A percentile compares a stretch with the other conserved stretches of the same genome.
Evolutionary conservation across 2,888 invertebrate species (phyloP).

Genomic region (Tholera decimalis): DNA sequence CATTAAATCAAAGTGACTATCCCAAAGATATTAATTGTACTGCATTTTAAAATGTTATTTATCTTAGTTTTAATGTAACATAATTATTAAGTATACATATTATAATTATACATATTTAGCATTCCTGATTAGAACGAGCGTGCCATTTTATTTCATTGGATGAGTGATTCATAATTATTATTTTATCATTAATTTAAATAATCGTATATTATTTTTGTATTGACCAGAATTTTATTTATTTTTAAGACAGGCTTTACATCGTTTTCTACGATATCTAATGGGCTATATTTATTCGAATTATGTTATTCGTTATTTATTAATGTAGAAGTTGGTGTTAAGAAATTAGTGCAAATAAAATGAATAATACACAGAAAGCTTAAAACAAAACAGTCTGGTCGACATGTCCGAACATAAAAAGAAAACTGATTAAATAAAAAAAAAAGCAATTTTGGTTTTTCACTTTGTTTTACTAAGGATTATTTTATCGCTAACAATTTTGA

Average conservation of each 20-base stretch:
- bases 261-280: constrained; percentile 13
- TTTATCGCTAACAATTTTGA: too few relatives aligned
- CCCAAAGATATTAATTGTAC: constrained; percentile 81
- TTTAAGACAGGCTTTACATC: neutral
- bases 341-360: too few relatives aligned
- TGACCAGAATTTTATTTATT: constrained; percentile 25
- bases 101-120: constrained; percentile 31
- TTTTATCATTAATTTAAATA: constrained; percentile 13
- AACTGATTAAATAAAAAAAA: too few relatives aligned
- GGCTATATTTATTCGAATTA: constrained; percentile 40
- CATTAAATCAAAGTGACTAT: constrained; percentile 82
- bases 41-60: constrained; percentile 76
- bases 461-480: too few relatives aligned
- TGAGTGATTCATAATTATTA: constrained; percentile 30
- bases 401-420: too few relatives aligned
- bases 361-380: too few relatives aligned
- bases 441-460: too few relatives aligned
- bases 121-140: constrained; percentile 69
- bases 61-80: constrained; percentile 56
- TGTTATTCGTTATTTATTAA: constrained; percentile 47
- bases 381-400: too few relatives aligned
- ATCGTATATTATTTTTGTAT: constrained; percentile 8
- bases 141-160: constrained; percentile 70
- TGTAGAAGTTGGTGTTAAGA: too few relatives aligned
- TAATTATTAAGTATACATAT: constrained; percentile 8